A percentile compares a stretch with the other conserved stretches of the same genome.
Evolutionary conservation across 2,113 vertebrate species (phyloP).

Genomic region (Oenanthe melanoleuca): DNA sequence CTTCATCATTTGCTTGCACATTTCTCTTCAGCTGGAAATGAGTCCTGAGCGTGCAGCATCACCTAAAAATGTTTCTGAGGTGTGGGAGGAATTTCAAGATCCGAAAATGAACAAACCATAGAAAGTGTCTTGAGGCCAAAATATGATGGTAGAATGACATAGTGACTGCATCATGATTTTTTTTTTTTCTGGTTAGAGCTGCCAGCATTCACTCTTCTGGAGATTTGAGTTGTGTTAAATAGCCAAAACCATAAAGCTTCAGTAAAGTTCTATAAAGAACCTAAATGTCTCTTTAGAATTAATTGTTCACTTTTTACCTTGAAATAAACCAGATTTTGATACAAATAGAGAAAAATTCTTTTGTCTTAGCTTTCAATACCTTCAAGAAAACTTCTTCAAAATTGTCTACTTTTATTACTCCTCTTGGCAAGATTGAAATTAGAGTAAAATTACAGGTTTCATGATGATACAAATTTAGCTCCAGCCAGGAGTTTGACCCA

Average conservation of each 20-base stretch:
- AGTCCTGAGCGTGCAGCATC: not conserved
- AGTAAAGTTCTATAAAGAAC: not conserved
- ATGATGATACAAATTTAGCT: not conserved
- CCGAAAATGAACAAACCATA: conserved; percentile 19
- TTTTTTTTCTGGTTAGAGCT: not conserved
- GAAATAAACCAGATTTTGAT: not conserved
- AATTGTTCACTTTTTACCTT: not conserved
- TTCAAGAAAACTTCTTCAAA: not conserved
- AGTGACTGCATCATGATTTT: conserved; percentile 2
- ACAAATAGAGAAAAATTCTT: not conserved
- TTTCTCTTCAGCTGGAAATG: conserved; percentile 29
- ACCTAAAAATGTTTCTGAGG: conserved; percentile 43
- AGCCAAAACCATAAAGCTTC: not conserved
- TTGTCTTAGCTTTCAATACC: not conserved
- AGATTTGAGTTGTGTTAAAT: not conserved
- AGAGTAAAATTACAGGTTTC: not conserved
- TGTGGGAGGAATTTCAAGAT: conserved; percentile 56
- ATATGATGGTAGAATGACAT: conserved; percentile 22
- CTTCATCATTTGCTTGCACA: conserved; percentile 34
- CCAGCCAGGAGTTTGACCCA: not conserved
- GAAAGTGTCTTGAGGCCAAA: conserved; percentile 36
- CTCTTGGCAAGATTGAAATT: not conserved
- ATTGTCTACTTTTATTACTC: not conserved
- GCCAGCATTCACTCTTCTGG: not conserved
- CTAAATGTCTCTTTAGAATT: not conserved